Percentiles rank a stretch among this genome's conserved stretches.
Conservation (phyloP, 2,797 vertebrate genomes). For the Fistularia commersonii region DNA sequence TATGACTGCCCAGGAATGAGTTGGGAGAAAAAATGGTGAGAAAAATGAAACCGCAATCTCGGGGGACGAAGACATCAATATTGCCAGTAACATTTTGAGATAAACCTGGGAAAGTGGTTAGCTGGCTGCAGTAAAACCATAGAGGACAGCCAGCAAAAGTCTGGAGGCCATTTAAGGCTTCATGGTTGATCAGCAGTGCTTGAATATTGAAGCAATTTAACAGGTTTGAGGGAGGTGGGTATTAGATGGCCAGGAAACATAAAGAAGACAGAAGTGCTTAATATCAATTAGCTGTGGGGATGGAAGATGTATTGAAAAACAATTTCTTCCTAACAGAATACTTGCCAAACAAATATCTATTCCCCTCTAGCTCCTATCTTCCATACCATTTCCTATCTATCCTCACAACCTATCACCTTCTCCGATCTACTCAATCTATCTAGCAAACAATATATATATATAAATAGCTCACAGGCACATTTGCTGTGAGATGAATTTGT, state of each 20-base stretch:
- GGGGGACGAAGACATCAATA: conserved; percentile 54
- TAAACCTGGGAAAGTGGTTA: conserved; percentile 42
- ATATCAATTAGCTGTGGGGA: conserved; percentile 23
- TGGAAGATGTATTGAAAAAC: conserved; percentile 4
- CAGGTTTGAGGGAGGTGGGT: conserved; percentile 24
- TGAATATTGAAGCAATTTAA: conserved; percentile 33
- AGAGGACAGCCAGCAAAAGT: conserved; percentile 52
- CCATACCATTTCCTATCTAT: too few species aligned
- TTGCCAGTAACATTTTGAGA: conserved; percentile 42
- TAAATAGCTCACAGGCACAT: too few species aligned
- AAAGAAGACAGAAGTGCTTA: conserved; percentile 12
- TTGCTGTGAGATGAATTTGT: too few species aligned
- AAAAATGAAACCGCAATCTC: conserved; percentile 47
- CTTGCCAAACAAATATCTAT: conserved; percentile 4
- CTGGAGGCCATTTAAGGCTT: conserved; percentile 27
- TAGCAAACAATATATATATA: too few species aligned
- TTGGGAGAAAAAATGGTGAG: conserved; percentile 23
- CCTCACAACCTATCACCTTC: too few species aligned
- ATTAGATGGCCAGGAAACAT: conserved; percentile 13
- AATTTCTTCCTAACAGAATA: conserved; percentile 5
- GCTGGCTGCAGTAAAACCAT: conserved; percentile 49
- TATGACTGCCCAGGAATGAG: conserved; percentile 31
- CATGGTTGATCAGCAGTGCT: conserved; percentile 51
- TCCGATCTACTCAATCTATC: too few species aligned
- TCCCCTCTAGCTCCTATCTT: neutral